Evolutionary conservation across 2,113 vertebrate species (phyloP).

Genomic region (Zosterops hypoxanthus): DNA sequence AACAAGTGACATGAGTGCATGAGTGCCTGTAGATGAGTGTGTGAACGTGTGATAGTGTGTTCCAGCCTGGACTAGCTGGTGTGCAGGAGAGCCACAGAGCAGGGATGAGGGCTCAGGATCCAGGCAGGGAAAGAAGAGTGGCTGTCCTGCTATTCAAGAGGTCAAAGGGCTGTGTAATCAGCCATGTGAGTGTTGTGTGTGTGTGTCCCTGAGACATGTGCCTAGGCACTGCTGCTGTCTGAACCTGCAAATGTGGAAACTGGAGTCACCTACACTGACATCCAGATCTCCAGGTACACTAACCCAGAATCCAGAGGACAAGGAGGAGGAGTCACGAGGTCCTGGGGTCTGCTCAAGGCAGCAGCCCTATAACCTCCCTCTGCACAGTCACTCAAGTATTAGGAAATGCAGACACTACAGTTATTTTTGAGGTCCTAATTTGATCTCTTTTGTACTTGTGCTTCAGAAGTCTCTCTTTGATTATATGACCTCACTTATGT

Average conservation of each 20-base stretch:
- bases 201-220: too few species aligned
- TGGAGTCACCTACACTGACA: neutral
- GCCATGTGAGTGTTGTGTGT: fast-evolving
- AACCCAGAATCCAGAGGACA: neutral
- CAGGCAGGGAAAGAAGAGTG: neutral
- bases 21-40: neutral
- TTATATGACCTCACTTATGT: neutral
- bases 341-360: neutral
- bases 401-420: neutral
- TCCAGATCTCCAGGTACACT: neutral
- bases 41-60: fast-evolving
- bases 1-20: neutral
- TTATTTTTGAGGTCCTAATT: neutral
- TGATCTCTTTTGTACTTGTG: neutral
- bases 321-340: neutral
- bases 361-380: neutral
- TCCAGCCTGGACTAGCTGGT: neutral
- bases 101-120: neutral
- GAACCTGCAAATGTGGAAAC: neutral
- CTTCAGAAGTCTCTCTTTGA: neutral
- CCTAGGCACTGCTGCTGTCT: neutral
- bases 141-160: neutral
- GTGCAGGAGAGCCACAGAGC: fast-evolving
- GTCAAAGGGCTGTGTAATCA: neutral
- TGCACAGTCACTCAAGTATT: neutral